Evolutionary conservation across 2,113 vertebrate species (phyloP).

Genomic region (Tupaia tana): DNA sequence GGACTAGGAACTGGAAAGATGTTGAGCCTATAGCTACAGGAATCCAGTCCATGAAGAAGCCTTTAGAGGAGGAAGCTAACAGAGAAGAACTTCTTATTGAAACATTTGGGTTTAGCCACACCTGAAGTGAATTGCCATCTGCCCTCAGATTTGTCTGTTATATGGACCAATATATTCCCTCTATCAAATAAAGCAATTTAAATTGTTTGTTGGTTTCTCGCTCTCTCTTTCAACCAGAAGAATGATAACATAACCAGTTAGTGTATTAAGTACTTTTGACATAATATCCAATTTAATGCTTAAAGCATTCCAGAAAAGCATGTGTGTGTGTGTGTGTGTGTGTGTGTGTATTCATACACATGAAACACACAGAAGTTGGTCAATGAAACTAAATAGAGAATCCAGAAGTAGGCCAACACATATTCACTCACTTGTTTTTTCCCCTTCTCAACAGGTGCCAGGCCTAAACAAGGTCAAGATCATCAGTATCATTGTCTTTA

Average conservation of each 20-base stretch:
- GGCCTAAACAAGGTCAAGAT: too few species aligned
- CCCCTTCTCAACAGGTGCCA: background rate
- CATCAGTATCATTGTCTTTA: too few species aligned
- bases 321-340: background rate
- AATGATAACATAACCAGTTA: background rate
- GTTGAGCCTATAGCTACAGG: background rate
- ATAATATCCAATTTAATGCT: background rate
- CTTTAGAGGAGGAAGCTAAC: background rate
- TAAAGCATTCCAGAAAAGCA: background rate
- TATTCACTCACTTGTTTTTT: background rate
- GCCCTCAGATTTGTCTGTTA: background rate
- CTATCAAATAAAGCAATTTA: background rate
- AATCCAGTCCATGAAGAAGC: background rate
- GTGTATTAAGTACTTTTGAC: background rate
- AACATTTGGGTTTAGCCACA: background rate
- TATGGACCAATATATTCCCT: background rate
- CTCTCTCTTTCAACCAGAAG: conserved; percentile 15
- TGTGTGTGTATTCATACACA: conserved; percentile 4
- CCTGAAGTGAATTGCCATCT: background rate
- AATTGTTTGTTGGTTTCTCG: background rate
- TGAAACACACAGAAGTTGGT: background rate
- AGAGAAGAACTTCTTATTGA: background rate
- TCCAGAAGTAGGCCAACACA: background rate
- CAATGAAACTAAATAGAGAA: background rate
- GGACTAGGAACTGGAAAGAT: background rate